Evolutionary conservation across 2,888 invertebrate species (phyloP).

Genomic region (Lingula anatina): DNA sequence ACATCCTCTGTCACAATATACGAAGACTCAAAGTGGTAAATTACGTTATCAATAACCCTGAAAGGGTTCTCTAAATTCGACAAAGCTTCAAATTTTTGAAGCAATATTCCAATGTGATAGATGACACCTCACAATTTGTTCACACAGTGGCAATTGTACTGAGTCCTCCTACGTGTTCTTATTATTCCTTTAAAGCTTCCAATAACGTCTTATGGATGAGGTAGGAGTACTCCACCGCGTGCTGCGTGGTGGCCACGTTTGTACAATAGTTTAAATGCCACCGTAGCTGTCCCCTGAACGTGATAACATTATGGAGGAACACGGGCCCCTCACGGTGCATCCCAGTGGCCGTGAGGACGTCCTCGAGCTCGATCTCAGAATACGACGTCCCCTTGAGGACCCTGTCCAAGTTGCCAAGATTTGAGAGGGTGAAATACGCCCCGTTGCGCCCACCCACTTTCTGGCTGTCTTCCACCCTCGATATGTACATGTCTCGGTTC

Average conservation of each 20-base stretch:
- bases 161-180: too few species aligned
- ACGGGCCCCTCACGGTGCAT: not conserved
- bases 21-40: too few species aligned
- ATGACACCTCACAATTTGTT: too few species aligned
- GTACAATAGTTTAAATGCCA: not conserved
- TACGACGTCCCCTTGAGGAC: not conserved
- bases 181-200: not conserved
- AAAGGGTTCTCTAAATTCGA: too few species aligned
- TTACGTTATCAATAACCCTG: too few species aligned
- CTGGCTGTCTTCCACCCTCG: not conserved
- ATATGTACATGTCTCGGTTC: not conserved
- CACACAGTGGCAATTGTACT: too few species aligned
- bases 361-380: not conserved
- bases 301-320: not conserved
- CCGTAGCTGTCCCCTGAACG: not conserved
- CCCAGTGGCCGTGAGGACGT: not conserved
- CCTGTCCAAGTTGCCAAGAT: not conserved
- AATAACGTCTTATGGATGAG: not conserved
- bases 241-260: not conserved
- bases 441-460: not conserved
- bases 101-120: too few species aligned
- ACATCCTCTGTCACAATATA: too few species aligned
- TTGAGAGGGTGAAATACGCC: not conserved
- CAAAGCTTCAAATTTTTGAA: too few species aligned
- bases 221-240: not conserved